Evolutionary conservation across 2,888 invertebrate species (phyloP).

Genomic region (Melipona beecheii): DNA sequence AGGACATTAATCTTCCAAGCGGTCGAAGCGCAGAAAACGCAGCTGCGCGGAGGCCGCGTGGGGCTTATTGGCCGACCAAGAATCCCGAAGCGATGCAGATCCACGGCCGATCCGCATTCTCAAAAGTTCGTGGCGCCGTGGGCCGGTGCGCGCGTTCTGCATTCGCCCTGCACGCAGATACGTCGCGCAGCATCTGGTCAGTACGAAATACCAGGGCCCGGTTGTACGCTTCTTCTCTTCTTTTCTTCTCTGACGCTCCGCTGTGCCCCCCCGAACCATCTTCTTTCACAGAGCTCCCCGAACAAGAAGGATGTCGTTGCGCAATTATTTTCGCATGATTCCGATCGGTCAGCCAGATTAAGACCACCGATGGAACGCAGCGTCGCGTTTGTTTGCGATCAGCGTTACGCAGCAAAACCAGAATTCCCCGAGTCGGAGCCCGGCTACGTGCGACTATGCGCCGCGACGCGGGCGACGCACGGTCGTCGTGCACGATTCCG

Average conservation of each 20-base stretch:
- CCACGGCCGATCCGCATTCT: constrained; percentile 66
- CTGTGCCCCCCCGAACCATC: background rate
- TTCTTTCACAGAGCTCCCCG: constrained; percentile 6
- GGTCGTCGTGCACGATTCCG: background rate
- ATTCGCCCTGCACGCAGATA: constrained; percentile 54
- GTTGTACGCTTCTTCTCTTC: constrained; percentile 54
- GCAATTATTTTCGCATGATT: constrained; percentile 77
- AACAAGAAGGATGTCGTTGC: constrained; percentile 65
- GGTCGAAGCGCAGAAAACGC: constrained; percentile 35
- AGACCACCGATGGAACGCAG: constrained; percentile 63
- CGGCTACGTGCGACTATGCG: constrained; percentile 67
- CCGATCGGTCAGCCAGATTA: constrained; percentile 73
- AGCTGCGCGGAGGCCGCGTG: constrained; percentile 8
- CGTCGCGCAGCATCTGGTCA: constrained; percentile 70
- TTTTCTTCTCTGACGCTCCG: background rate
- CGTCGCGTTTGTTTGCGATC: constrained; percentile 48
- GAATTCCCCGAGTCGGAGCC: constrained; percentile 57
- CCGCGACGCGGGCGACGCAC: constrained; percentile 36
- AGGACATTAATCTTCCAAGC: constrained; percentile 60
- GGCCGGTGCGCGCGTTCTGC: constrained; percentile 56
- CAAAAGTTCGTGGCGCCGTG: constrained; percentile 65
- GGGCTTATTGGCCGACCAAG: constrained; percentile 33
- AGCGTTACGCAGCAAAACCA: constrained; percentile 64
- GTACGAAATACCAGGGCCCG: constrained; percentile 67
- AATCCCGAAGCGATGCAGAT: constrained; percentile 59